Evolutionary conservation across 2,797 vertebrate species (phyloP).

Genomic region (Kryptolebias ocellatus): DNA sequence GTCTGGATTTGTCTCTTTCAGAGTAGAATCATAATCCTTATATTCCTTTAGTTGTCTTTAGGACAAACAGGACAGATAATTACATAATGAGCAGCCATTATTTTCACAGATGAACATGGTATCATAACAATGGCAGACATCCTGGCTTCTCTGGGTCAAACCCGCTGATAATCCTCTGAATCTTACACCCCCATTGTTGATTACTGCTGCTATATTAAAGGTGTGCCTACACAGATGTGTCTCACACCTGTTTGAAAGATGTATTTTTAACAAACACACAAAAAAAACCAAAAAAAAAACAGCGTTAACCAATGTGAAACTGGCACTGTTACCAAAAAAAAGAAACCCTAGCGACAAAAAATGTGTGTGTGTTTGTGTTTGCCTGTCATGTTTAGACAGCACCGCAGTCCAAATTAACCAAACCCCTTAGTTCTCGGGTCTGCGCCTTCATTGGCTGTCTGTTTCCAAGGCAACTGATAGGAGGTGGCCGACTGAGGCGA

Average conservation of each 20-base stretch:
- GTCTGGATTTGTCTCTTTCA: too few relatives aligned
- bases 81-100: too few relatives aligned
- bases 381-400: slow-evolving; percentile 24
- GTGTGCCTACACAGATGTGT: background rate
- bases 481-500: slow-evolving; percentile 56
- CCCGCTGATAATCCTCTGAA: background rate
- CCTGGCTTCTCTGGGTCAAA: too few relatives aligned
- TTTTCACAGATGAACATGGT: too few relatives aligned
- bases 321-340: background rate
- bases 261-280: slow-evolving; percentile 16
- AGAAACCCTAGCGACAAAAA: background rate
- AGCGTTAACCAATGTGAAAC: background rate
- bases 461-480: slow-evolving; percentile 69
- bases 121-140: too few relatives aligned
- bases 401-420: slow-evolving; percentile 30
- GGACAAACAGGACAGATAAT: too few relatives aligned
- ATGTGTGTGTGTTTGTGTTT: background rate
- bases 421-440: slow-evolving; percentile 60
- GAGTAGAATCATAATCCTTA: too few relatives aligned
- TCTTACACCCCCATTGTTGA: background rate
- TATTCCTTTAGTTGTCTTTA: too few relatives aligned
- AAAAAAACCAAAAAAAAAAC: background rate
- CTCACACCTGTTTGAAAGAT: slow-evolving; percentile 8
- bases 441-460: slow-evolving; percentile 46
- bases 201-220: too few relatives aligned